phyloP scores from a whole-genome alignment of 2,113 vertebrate species.

The Ceratotherium simum region DNA sequence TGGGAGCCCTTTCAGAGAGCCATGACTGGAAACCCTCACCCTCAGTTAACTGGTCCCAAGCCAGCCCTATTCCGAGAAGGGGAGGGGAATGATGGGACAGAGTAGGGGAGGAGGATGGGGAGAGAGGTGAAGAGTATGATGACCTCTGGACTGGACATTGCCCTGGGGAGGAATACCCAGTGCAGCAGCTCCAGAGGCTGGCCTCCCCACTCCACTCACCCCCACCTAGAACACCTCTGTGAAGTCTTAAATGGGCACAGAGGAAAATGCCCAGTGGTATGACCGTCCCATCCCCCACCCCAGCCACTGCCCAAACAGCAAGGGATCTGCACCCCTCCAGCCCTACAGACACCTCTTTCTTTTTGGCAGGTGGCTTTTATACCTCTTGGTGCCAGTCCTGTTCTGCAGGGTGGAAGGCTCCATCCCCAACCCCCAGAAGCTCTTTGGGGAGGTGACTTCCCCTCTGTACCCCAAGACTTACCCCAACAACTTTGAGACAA shows the following conservation, averaged over 20 bases:
- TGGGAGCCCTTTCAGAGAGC: background rate
- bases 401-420: constrained; percentile 56
- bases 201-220: background rate
- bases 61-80: constrained; percentile 56
- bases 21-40: background rate
- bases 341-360: background rate
- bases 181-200: background rate
- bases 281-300: background rate
- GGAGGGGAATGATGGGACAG: background rate
- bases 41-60: background rate
- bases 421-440: constrained; percentile 29
- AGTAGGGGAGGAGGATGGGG: background rate
- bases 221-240: background rate
- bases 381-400: constrained; percentile 68
- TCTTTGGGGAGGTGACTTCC: constrained; percentile 91
- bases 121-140: background rate
- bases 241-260: background rate
- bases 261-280: background rate
- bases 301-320: background rate
- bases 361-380: constrained; percentile 78
- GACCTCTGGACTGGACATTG: constrained; percentile 56
- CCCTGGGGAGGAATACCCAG: background rate
- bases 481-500: constrained; percentile 86
- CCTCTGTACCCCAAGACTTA: constrained; percentile 93
- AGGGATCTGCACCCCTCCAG: background rate